A percentile compares a stretch with the other conserved stretches of the same genome.
These are phyloP conservation scores for Chloroclystis v-ata DNA, from an alignment of 2,888 invertebrate species.

Conservation along the genomic window DNA sequence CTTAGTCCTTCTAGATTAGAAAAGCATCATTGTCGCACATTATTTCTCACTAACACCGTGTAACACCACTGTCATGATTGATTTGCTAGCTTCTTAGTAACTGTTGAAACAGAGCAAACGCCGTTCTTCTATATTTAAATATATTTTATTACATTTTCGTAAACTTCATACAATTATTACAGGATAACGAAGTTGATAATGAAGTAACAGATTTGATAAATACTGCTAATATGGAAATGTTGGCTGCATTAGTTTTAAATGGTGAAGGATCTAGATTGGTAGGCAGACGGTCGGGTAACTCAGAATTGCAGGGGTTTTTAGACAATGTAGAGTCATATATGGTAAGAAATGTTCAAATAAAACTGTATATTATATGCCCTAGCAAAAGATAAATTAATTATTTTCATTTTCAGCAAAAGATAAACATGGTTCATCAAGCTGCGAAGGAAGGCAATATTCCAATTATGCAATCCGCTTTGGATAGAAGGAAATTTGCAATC, in stretches of 20 bases:
- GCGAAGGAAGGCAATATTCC: constrained; percentile 90
- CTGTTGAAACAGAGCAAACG: constrained; percentile 44
- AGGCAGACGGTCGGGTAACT: constrained; percentile 83
- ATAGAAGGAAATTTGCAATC: constrained; percentile 93
- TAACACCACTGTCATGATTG: constrained; percentile 66
- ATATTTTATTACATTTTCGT: neutral
- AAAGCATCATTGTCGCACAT: constrained; percentile 65
- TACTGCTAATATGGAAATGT: constrained; percentile 90
- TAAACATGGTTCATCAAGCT: constrained; percentile 91
- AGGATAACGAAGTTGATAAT: constrained; percentile 78
- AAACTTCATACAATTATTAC: constrained; percentile 30
- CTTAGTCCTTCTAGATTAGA: constrained; percentile 50
- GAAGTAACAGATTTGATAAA: constrained; percentile 83
- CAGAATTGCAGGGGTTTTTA: constrained; percentile 90
- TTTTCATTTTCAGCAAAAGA: constrained; percentile 83
- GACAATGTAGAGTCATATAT: constrained; percentile 92
- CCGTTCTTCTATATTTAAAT: constrained; percentile 44
- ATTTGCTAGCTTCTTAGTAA: constrained; percentile 74
- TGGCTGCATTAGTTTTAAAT: constrained; percentile 91
- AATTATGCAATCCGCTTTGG: constrained; percentile 90
- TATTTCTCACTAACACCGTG: constrained; percentile 64
- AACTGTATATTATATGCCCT: neutral
- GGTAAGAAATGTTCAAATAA: constrained; percentile 70
- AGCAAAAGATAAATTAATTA: neutral
- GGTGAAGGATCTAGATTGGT: constrained; percentile 90